Evolutionary conservation across 2,797 vertebrate species (phyloP).

Genomic region (Enteromius afrohamiltoni): DNA sequence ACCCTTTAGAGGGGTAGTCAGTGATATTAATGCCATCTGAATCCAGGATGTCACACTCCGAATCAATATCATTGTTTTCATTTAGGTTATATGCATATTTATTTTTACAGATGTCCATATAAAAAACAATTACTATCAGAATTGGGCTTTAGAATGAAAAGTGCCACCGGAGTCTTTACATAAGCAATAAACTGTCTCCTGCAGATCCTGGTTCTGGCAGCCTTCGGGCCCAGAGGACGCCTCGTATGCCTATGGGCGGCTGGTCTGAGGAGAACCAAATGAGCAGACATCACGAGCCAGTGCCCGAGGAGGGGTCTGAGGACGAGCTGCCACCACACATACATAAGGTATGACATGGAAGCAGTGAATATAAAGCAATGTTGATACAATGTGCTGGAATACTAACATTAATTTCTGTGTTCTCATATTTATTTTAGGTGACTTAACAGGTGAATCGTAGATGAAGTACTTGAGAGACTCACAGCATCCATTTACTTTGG

Average conservation of each 20-base stretch:
- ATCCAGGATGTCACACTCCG: too few species aligned
- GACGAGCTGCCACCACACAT: slow-evolving; percentile 93
- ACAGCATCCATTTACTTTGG: slow-evolving; percentile 1
- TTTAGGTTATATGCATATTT: too few species aligned
- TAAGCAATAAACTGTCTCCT: background rate
- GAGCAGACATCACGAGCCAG: slow-evolving; percentile 83
- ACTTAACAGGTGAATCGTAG: slow-evolving; percentile 66
- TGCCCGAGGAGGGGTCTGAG: slow-evolving; percentile 93
- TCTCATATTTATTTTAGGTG: slow-evolving; percentile 65
- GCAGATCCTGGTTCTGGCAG: slow-evolving; percentile 68
- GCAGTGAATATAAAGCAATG: background rate
- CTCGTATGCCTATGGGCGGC: slow-evolving; percentile 91
- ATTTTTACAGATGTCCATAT: too few species aligned
- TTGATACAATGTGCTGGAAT: background rate
- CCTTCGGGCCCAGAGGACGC: slow-evolving; percentile 80
- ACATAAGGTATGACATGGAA: slow-evolving; percentile 85
- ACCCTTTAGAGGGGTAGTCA: too few species aligned
- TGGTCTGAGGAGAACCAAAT: slow-evolving; percentile 90
- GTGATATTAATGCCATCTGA: too few species aligned
- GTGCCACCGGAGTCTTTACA: background rate
- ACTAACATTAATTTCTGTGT: background rate
- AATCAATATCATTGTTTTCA: too few species aligned
- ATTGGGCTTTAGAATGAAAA: background rate
- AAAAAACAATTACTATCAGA: too few species aligned
- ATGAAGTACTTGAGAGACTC: slow-evolving; percentile 21